Evolutionary conservation across 2,888 invertebrate genomes (phyloP).

Genomic region (Morinoia aosen): DNA sequence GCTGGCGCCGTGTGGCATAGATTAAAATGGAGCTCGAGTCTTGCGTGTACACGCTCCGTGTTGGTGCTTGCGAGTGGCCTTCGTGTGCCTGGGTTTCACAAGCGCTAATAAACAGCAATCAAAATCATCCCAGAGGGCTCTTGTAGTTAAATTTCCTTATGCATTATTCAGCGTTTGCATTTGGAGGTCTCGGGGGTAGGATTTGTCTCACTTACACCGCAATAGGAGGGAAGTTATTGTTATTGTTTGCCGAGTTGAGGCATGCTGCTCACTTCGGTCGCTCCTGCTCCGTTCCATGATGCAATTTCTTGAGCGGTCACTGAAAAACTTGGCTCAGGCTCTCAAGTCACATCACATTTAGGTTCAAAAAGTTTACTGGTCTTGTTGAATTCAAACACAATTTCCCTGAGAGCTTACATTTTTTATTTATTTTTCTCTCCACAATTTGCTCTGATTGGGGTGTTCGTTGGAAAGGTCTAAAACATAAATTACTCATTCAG

Average conservation of each 20-base stretch:
- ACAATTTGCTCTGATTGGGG: background rate
- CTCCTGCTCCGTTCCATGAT: background rate
- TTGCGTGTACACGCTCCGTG: background rate
- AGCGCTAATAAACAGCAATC: background rate
- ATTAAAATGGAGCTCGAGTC: background rate
- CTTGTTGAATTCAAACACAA: background rate
- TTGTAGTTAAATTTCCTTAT: background rate
- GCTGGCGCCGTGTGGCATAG: background rate
- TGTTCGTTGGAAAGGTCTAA: background rate
- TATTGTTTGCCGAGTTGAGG: background rate
- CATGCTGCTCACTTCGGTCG: background rate
- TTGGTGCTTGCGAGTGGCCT: background rate
- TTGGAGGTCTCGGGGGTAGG: background rate
- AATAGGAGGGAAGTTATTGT: background rate
- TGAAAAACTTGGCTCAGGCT: background rate
- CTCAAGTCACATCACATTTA: background rate
- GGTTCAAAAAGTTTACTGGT: background rate
- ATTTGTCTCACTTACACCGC: background rate
- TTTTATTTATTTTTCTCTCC: background rate
- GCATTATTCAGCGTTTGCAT: constrained; percentile 4
- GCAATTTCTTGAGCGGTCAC: background rate
- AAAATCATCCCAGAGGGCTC: background rate
- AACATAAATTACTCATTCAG: background rate
- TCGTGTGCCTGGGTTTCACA: background rate
- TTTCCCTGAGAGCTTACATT: background rate